These are phyloP conservation scores for Melangyna quadrimaculata DNA, from an alignment of 2,888 invertebrate species.

Conservation along the genomic window DNA sequence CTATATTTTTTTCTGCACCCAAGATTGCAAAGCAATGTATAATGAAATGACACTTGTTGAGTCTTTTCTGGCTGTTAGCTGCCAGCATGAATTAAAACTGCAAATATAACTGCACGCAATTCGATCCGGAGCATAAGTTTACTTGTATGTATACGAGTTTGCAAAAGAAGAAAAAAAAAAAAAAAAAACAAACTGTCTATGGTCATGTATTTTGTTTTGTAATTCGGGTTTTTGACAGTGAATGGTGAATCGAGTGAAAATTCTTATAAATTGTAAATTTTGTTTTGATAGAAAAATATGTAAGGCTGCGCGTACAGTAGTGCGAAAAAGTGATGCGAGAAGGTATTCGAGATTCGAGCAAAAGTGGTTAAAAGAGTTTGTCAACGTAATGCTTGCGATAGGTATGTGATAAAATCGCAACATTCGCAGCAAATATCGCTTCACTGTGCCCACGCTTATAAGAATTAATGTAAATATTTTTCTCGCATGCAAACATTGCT, in stretches of 20 bases:
- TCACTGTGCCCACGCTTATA: too few relatives aligned
- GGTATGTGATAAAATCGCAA: too few relatives aligned
- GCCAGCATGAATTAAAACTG: not conserved
- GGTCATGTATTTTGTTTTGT: not conserved
- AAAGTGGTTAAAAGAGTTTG: too few relatives aligned
- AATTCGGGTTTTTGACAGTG: slow-evolving; percentile 25
- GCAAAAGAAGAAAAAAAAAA: not conserved
- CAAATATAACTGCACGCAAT: slow-evolving; percentile 22
- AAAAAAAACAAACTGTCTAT: too few relatives aligned
- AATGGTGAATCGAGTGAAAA: not conserved
- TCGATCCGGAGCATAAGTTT: not conserved
- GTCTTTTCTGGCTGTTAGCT: not conserved
- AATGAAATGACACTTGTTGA: slow-evolving; percentile 44
- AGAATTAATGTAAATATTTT: too few relatives aligned
- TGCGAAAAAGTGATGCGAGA: too few relatives aligned
- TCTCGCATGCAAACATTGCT: too few relatives aligned
- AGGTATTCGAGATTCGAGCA: too few relatives aligned
- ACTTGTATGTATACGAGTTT: not conserved
- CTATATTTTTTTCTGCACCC: not conserved
- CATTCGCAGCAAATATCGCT: too few relatives aligned
- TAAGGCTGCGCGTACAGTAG: too few relatives aligned
- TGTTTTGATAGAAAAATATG: not conserved
- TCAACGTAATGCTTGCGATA: too few relatives aligned
- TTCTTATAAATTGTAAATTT: not conserved
- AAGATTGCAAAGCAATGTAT: not conserved